Base-by-base conservation (phyloP, 2,888 invertebrate genomes). In the Plutella xylostella region DNA sequence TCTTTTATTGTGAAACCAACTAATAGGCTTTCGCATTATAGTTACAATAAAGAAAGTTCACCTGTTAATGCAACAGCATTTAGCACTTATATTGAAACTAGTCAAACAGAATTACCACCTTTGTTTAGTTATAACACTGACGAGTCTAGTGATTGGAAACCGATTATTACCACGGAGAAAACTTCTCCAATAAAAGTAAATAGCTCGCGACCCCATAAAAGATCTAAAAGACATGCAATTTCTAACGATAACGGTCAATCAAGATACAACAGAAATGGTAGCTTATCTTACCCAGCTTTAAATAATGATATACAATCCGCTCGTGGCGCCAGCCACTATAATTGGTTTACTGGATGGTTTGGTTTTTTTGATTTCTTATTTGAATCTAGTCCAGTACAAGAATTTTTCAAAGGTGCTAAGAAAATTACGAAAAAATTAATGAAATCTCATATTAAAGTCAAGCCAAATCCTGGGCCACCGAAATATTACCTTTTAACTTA, bases 101-200 rank as follows among this genome's bases (percentile, higher is more conserved):
- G 33, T 59, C 62, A 50, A 50, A n/a, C n/a, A n/a, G n/a, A n/a
- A n/a, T 54, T 38, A 45, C 55, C 14, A 58, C 57, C 42, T 51
- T 60, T 15, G 19, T 37, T 7, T n/a, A 42, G 18, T 20, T 12
- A 20, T 21, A 20, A 31, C 12, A 42, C 19, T 25, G 30, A 30
- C 17, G 17, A 7, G 4, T 28, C 18, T 15, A 63, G 58, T 48
- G 75, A 78, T 47, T 83, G 83, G 83, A 73, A 64, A 53, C 82
- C 83, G 1, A 73, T 83, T 14, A 50, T 71, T 14, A 15, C 19
- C n/a, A 30, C 11, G 9, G 30, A 30, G 17, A 42, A 15, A 17
- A 22, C n/a, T 22, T 9, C 39, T 21, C 22, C 25, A 40, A 12
- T 25, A 5, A 22, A 40, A 7, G 17, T 22, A 3, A 39, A n/a